Base-by-base conservation (phyloP, 2,888 invertebrate genomes). In the Xestia rhomboidea region DNA sequence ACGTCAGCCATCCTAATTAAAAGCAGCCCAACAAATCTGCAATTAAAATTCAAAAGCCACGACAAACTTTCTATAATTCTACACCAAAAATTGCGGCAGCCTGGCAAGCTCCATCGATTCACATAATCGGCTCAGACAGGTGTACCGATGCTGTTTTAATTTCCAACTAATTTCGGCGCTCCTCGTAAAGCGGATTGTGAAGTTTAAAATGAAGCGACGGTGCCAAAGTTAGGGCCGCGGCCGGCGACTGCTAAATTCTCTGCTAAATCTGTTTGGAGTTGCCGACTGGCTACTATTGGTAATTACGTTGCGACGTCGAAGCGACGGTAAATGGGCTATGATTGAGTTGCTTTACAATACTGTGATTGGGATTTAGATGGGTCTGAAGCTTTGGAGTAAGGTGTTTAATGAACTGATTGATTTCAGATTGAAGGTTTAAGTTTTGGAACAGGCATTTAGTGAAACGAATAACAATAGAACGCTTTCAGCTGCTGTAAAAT, bases 61-160 rank as follows among this genome's bases (percentile, higher is more conserved):
- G 27, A 2, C 78, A 63, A 83, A 89, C 82, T 85, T 81, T 81
- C 30, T 66, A 66, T 66, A 71, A 77, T 57, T 77, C 51, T 54
- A 44, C 62, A 67, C 77, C 77, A 84, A 79, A 87, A 82, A 86
- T 77, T 70, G 62, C 51, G 66, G 84, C 77, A 80, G 85, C 76
- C 83, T 66, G 54, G 64, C 80, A 75, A 89, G 87, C 82, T 86
- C 81, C 85, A 84, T 89, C 90, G 88, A 84, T 88, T 88, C 87
- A 77, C 78, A 83, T 95, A 95, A 95, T 94, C 95, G 95, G 95
- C 95, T 95, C 95, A 95, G 95, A 92, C 95, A 95, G 95, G 95
- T 94, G 93, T 90, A 90, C 91, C 83, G 85, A 68, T 84, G 85
- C 86, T 87, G 93, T 95, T 95, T 96, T 95, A 95, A 95, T 95